Evolutionary conservation across 2,888 invertebrate genomes (phyloP), one percentile per base, ranked within the genome.

Genomic region (Brachyopa scutellaris): DNA sequence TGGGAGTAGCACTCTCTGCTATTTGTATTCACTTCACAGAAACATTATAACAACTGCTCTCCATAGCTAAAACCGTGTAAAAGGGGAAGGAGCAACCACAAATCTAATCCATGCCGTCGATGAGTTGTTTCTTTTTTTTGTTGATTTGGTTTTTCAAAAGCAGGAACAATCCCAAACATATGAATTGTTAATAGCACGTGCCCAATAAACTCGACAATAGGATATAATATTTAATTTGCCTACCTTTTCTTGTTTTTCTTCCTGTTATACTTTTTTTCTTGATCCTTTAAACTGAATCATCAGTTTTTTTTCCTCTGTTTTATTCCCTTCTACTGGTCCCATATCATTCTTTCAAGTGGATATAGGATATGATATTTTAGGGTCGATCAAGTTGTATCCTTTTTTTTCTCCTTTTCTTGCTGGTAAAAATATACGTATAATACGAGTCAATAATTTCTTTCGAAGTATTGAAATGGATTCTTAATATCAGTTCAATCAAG

Each of bases 211-310:
- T 26, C 67, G 36, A 47, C 36, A 29, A 21, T 40, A 19, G 26
- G 57, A 57, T 47, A 26, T 26, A 6, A 57, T 45, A 57, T 47
- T 57, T 36, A 69, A 69, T 69, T 69, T 69, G 57, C 11, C 13
- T 47, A 67, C 57, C 67, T 47, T 57, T 42, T 13, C 13, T 8
- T 21, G 13, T 2, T 51, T 29, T 11, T n/a, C 31, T 31, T 4
- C 5, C 11, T 45, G 31, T 26, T 53, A 31, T 55, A 23, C 40
- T 17, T 26, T 7, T 11, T 9, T 11, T 19, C n/a, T 21, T 13
- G 8, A 33, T 31, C 11, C 15, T 33, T 57, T 9, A 5, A 5
- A 13, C 29, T 3, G 26, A 51, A 17, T 36, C 57, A 17, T 23
- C 19, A 19, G 4, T 38, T 55, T 49, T 9, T 8, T 29, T n/a